A percentile compares a stretch with the other conserved stretches of the same genome.
Evolutionary conservation across 2,797 vertebrate species (phyloP).

Genomic region (Acipenser ruthenus): DNA sequence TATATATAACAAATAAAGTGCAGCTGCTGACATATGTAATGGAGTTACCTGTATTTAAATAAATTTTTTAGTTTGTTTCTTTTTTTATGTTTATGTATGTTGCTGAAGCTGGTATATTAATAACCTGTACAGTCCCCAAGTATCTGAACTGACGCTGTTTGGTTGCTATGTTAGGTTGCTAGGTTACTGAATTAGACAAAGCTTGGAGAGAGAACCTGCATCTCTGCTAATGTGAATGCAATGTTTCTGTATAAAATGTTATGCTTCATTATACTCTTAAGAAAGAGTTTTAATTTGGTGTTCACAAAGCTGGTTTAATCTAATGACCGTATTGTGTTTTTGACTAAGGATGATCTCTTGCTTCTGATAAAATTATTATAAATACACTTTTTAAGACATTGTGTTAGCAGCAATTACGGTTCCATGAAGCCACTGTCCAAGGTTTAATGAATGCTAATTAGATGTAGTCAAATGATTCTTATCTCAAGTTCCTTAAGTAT

Average conservation of each 20-base stretch:
- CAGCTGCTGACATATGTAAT: too few relatives aligned
- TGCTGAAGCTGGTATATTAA: slow-evolving; percentile 15
- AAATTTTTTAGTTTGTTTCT: background rate
- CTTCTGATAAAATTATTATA: background rate
- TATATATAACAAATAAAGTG: too few relatives aligned
- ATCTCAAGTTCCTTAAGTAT: background rate
- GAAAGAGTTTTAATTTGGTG: background rate
- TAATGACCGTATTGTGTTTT: too few relatives aligned
- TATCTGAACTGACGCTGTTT: slow-evolving; percentile 38
- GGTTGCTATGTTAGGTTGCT: slow-evolving; percentile 66
- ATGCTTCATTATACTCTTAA: background rate
- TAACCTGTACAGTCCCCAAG: slow-evolving; percentile 4
- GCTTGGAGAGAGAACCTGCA: slow-evolving; percentile 21
- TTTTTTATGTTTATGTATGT: background rate
- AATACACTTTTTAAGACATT: background rate
- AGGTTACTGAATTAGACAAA: slow-evolving; percentile 51
- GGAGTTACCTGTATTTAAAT: background rate
- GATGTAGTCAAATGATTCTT: background rate
- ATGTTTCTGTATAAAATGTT: background rate
- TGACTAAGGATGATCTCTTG: too few relatives aligned
- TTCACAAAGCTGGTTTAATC: background rate
- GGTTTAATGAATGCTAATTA: slow-evolving; percentile 11
- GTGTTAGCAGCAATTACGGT: background rate
- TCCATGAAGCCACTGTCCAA: background rate
- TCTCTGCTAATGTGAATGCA: slow-evolving; percentile 12